Evolutionary conservation across 2,888 invertebrate genomes (phyloP).

Genomic region (Ptilodon capucinus): DNA sequence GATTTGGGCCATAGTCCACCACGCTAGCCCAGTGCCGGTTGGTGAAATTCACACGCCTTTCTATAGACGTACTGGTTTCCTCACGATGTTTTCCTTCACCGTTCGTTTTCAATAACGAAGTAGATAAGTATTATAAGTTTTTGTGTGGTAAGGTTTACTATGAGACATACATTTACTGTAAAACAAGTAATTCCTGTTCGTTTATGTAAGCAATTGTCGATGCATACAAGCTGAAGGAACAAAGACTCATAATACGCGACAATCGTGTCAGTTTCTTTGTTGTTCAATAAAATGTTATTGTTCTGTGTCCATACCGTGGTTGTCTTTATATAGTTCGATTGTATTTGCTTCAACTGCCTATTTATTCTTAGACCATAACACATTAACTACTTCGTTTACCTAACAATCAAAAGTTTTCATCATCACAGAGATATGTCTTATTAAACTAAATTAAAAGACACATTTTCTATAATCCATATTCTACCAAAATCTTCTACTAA

Average conservation of each 20-base stretch:
- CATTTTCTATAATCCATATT: neutral
- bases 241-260: constrained; percentile 41
- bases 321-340: constrained; percentile 24
- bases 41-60: no score
- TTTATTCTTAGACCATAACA: no score
- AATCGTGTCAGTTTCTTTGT: constrained; percentile 48
- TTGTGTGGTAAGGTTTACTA: neutral
- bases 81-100: no score
- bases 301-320: constrained; percentile 20
- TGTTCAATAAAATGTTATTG: constrained; percentile 42
- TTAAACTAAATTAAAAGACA: neutral
- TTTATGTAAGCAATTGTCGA: constrained; percentile 31
- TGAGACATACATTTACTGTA: constrained; percentile 13
- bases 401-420: constrained; percentile 5
- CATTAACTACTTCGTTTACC: constrained; percentile 8
- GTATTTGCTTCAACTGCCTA: constrained; percentile 16
- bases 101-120: no score
- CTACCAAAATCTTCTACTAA: neutral
- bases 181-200: constrained; percentile 43
- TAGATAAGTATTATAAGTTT: no score
- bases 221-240: constrained; percentile 32
- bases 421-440: neutral
- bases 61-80: no score
- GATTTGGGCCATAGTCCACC: no score
- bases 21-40: no score